Evolutionary conservation across 2,113 vertebrate genomes (phyloP).

Genomic region (Lasiurus cinereus): DNA sequence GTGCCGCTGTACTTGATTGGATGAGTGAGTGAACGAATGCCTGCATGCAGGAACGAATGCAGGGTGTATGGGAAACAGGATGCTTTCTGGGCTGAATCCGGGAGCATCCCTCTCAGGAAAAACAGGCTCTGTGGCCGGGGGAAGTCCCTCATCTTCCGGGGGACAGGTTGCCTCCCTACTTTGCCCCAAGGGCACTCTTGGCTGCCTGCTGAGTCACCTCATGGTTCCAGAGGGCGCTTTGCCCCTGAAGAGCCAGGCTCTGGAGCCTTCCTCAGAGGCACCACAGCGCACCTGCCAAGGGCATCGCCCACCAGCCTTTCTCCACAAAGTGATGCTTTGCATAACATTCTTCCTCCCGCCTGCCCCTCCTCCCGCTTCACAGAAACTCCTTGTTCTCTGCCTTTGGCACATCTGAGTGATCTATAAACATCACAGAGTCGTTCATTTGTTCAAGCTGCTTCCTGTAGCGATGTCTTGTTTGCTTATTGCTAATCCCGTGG

Average conservation of each 20-base stretch:
- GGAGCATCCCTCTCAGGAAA: neutral
- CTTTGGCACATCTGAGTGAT: neutral
- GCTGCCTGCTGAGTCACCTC: neutral
- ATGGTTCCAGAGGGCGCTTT: neutral
- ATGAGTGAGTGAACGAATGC: conserved; percentile 6
- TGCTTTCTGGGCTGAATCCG: neutral
- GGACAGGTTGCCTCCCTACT: neutral
- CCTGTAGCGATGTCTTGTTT: neutral
- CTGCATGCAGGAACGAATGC: neutral
- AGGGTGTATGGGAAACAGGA: neutral
- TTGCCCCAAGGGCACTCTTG: neutral
- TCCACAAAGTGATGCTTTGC: neutral
- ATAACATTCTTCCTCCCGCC: neutral
- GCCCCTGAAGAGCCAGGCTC: neutral
- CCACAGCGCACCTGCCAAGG: neutral
- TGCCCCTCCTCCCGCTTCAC: neutral
- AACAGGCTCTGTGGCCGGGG: neutral
- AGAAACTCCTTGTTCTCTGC: conserved; percentile 51
- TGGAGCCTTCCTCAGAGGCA: neutral
- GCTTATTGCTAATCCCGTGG: neutral
- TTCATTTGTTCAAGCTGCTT: conserved; percentile 57
- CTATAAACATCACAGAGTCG: conserved; percentile 17
- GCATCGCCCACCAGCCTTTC: neutral
- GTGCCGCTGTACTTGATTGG: no score
- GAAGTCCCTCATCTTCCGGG: neutral